Evolutionary conservation across 1,140 invertebrate species (phyloP).

Genomic region (Bilobella aurantiaca): DNA sequence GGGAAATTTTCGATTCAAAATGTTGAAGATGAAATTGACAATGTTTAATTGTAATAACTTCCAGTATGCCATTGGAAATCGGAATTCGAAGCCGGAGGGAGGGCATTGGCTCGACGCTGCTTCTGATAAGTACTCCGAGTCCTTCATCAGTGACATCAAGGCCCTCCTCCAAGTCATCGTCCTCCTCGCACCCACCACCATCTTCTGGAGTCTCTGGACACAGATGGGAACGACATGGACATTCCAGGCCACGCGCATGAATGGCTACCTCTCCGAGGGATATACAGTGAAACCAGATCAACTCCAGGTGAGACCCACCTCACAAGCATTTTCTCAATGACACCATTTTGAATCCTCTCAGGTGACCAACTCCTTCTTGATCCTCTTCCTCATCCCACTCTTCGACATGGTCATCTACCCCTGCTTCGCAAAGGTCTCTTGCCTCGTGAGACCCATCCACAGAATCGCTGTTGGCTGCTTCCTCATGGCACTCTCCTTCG

Average conservation of each 20-base stretch:
- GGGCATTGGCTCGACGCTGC: constrained; percentile 71
- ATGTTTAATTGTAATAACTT: not conserved
- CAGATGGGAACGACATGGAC: constrained; percentile 55
- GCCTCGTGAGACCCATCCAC: constrained; percentile 57
- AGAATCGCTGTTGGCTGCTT: constrained; percentile 66
- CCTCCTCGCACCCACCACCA: constrained; percentile 69
- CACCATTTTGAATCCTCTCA: constrained; percentile 20
- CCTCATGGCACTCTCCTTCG: constrained; percentile 69
- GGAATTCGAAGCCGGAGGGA: constrained; percentile 41
- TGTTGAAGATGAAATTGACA: not conserved
- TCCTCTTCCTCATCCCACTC: constrained; percentile 74
- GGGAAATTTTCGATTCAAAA: not conserved
- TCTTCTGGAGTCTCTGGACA: constrained; percentile 47
- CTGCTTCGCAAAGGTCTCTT: constrained; percentile 35
- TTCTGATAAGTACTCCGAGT: constrained; percentile 52
- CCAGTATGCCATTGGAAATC: constrained; percentile 39
- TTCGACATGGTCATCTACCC: constrained; percentile 57
- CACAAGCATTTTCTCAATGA: not conserved
- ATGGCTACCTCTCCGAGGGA: constrained; percentile 56
- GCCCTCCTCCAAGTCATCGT: constrained; percentile 57
- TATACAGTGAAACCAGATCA: constrained; percentile 73
- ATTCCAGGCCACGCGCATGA: constrained; percentile 81
- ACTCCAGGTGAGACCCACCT: constrained; percentile 64
- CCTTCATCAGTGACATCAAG: constrained; percentile 66
- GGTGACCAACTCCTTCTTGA: constrained; percentile 70